These are phyloP conservation scores for Lateolabrax maculatus DNA, from an alignment of 2,797 vertebrate species.

Conservation along the genomic window DNA sequence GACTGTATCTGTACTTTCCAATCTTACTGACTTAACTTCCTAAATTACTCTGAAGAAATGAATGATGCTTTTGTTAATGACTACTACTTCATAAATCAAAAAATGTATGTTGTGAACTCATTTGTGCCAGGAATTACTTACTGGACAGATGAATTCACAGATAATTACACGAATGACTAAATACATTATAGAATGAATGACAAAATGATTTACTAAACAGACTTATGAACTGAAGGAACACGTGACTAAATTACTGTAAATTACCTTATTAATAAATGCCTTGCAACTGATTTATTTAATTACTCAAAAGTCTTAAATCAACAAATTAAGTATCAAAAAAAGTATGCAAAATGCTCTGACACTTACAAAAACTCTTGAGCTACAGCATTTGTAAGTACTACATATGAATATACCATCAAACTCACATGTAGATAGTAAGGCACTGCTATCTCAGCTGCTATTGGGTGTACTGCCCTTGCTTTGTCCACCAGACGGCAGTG, in stretches of 20 bases:
- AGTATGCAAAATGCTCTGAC: background rate
- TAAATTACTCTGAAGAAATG: background rate
- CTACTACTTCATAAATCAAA: background rate
- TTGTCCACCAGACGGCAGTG: conserved; percentile 69
- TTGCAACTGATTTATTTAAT: background rate
- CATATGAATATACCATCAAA: background rate
- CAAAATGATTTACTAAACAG: background rate
- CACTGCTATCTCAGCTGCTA: conserved; percentile 41
- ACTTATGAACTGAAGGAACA: background rate
- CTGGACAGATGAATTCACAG: too few species aligned
- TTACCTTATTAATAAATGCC: background rate
- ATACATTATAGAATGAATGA: background rate
- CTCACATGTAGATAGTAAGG: conserved; percentile 23
- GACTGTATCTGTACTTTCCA: background rate
- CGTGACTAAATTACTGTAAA: background rate
- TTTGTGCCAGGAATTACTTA: too few species aligned
- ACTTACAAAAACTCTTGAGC: background rate
- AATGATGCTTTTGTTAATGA: conserved; percentile 9
- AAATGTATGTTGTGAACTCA: background rate
- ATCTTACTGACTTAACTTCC: background rate
- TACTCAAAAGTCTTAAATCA: too few species aligned
- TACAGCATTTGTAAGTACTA: background rate
- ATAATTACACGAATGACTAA: background rate
- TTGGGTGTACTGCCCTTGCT: conserved; percentile 7
- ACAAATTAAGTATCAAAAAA: background rate